Base-by-base conservation (phyloP, 2,113 vertebrate genomes). In the Neolamprologus hecqui region DNA sequence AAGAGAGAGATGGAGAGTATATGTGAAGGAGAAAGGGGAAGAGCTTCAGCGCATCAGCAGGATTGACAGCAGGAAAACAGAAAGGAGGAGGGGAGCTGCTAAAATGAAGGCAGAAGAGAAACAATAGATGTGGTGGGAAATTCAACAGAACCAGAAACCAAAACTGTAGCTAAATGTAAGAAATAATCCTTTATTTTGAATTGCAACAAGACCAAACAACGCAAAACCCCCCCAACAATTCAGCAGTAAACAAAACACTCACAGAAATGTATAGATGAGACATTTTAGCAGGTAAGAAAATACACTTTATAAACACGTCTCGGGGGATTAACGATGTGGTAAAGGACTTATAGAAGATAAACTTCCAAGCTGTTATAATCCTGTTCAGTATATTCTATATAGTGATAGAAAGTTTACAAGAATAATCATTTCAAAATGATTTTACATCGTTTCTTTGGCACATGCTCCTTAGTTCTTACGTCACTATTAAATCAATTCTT, bases 41-140 rank as follows among this genome's bases (percentile, higher is more conserved):
- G 85, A 87, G 86, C 80, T 81, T 81, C 79, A 49, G 85, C 79
- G 79, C 86, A 85, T 77, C 77, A 83, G 90, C 57, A 60, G 79
- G 49, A 3, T 3, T 23, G 83, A 89, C 79, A 86, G 86, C 81
- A 79, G 83, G 45, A 70, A 80, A 84, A 85, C 82, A 81, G 73
- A 73, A 19, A 89, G 81, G 49, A 58, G 79, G 63, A 58, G 75
- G 15, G 17, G 58, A 77, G 47, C 45, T 28, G 37, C 58, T 23
- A 0, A 86, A 37, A 2, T 35, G 57, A 83, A 5, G 12, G 23
- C 6, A 6, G 12, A 23, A 1, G 35, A 35, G 57, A 81, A 82
- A 45, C 15, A 81, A 49, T 55, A 33, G 33, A 80, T 40, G 84
- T 37, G 77, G 65, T 57, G 79, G 51, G 90, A 83, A 80, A 70